Base-by-base conservation (phyloP, 2,797 vertebrate species). In the Jordanella pulchra region DNA sequence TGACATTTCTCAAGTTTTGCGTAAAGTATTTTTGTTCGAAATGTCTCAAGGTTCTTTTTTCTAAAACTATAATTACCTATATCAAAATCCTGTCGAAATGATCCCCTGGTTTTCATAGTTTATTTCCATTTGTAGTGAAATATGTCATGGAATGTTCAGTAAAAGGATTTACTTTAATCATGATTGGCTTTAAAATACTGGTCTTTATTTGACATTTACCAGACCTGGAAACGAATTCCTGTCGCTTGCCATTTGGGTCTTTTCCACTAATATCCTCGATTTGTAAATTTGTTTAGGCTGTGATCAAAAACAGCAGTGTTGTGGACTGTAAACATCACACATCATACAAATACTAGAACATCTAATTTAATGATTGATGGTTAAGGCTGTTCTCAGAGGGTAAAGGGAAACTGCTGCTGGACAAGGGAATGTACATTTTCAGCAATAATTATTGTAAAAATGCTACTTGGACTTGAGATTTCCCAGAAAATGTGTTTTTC, bases 401-500 rank as follows among this genome's bases (percentile, higher is more conserved):
- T 73, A 79, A 66, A 69, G 60, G 64, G 54, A 68, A 71, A 67
- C 58, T 45, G 56, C 42, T 83, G 65, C 83, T 87, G 86, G 81
- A 84, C 65, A 45, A n/a, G 48, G 75, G 66, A 78, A 65, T 48
- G 68, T 66, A 67, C 56, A 65, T 75, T 86, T 80, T 89, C 30
- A 65, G 60, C 18, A 1, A 30, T 83, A 85, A 86, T 81, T 85
- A 63, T 80, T 85, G 67, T 66, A 83, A 82, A 73, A 76, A 82
- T 48, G 35, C 60, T 50, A 55, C 71, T 56, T 76, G 69, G 76
- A 84, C 69, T 65, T 74, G 84, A 72, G 81, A 79, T 44, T 91
- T 91, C 89, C 86, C 87, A 84, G 86, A 90, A 91, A 89, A 83
- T 50, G 45, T 69, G 44, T 63, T 81, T 32, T 39, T 67, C 54